These are phyloP conservation scores for Antheraea assamensis DNA, from an alignment of 2,888 invertebrate genomes.

Conservation along the genomic window DNA sequence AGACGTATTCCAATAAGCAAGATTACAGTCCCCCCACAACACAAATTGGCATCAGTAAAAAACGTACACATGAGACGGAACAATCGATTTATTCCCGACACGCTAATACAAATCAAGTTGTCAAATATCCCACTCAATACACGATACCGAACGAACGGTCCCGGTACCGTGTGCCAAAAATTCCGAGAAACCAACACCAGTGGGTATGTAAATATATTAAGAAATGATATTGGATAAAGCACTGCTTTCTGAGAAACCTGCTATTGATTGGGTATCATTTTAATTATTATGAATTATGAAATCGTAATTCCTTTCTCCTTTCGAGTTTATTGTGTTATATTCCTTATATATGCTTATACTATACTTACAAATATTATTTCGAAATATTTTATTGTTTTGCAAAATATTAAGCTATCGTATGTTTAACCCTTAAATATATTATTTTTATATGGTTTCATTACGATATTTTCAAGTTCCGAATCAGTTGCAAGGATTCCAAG, in stretches of 20 bases:
- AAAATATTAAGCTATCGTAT: too few species aligned
- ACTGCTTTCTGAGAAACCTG: conserved; percentile 15
- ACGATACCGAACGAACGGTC: neutral
- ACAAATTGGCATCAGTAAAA: conserved; percentile 3
- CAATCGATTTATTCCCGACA: conserved; percentile 15
- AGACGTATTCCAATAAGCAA: neutral
- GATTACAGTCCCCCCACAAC: neutral
- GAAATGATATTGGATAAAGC: conserved; percentile 17
- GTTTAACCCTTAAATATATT: too few species aligned
- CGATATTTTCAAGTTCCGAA: too few species aligned
- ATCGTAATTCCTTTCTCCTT: neutral
- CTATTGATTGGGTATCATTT: conserved; percentile 8
- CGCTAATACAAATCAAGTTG: conserved; percentile 13
- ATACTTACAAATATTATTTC: too few species aligned
- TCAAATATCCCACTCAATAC: neutral
- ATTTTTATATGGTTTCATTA: too few species aligned
- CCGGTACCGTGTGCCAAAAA: conserved; percentile 5
- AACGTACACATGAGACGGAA: neutral
- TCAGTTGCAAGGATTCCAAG: too few species aligned
- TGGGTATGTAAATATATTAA: conserved; percentile 11
- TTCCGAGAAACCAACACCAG: conserved; percentile 12
- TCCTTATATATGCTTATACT: too few species aligned
- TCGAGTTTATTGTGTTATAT: neutral
- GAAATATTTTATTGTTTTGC: too few species aligned
- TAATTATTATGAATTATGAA: conserved; percentile 9